These are phyloP conservation scores for Dynastes tityus DNA, from an alignment of 2,888 invertebrate genomes.

Conservation along the genomic window DNA sequence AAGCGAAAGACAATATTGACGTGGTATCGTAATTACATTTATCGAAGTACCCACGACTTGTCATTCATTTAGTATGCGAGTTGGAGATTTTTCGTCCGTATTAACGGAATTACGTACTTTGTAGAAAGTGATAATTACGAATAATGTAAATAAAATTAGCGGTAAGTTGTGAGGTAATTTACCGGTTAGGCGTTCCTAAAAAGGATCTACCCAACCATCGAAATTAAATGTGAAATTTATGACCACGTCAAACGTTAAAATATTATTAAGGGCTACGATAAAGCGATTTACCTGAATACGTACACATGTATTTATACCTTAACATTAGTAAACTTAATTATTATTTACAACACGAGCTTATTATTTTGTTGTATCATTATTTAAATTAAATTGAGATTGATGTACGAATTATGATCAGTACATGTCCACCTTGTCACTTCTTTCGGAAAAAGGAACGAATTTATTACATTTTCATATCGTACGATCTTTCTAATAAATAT, in stretches of 20 bases:
- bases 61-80: slow-evolving; percentile 1
- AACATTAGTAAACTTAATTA: slow-evolving; percentile 20
- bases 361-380: slow-evolving; percentile 23
- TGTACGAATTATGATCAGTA: neutral
- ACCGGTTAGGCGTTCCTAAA: slow-evolving; percentile 15
- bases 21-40: slow-evolving; percentile 6
- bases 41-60: slow-evolving; percentile 8
- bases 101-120: slow-evolving; percentile 21
- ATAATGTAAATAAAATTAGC: slow-evolving; percentile 23
- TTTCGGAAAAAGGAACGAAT: no score
- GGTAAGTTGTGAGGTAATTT: slow-evolving; percentile 30
- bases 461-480: neutral
- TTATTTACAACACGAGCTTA: slow-evolving; percentile 4
- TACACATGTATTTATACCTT: neutral
- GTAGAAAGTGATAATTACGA: slow-evolving; percentile 6
- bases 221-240: slow-evolving; percentile 42
- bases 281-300: neutral
- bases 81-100: neutral
- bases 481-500: neutral
- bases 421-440: neutral
- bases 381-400: slow-evolving; percentile 30
- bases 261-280: slow-evolving; percentile 25
- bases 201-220: slow-evolving; percentile 7
- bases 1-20: slow-evolving; percentile 6
- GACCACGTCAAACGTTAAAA: slow-evolving; percentile 31